Base-by-base conservation (phyloP, 64 coral and sea anemone species). In the Dendrophyllia cribrosa region DNA sequence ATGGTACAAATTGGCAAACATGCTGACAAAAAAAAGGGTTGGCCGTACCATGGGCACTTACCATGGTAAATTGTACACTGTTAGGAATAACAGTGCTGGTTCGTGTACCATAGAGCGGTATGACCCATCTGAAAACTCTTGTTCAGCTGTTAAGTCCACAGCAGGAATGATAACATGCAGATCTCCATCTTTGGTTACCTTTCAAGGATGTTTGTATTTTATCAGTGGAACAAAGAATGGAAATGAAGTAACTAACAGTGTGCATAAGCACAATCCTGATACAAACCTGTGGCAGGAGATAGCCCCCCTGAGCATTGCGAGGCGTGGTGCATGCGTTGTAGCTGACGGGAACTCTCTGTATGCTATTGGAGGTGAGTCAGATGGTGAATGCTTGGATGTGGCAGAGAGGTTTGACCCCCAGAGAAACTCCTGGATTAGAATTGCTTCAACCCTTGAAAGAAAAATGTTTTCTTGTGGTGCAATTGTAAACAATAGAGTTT, bases 241-340 rank as follows among this genome's bases (percentile, higher is more conserved):
- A 8, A 73, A 59, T 73, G 78, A 80, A 46, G 66, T 62, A 7
- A 72, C 66, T 71, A 20, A 78, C 45, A 59, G 80, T n/a, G 89
- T 91, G 26, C 89, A 91, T 47, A 82, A 80, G 12, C 83, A 79
- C 20, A 71, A 91, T 91, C n/a, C n/a, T n/a, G n/a, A n/a, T n/a
- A n/a, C n/a, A n/a, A n/a, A n/a, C n/a, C n/a, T n/a, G n/a, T n/a
- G 89, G 89, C 77, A 83, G 1, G 74, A 83, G 22, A 78, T 91
- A 15, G 53, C 89, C 43, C 89, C 89, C 26, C n/a, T 91, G 49
- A 70, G 58, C 21, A 44, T 59, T 22, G 78, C 89, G 6, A 91
- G 83, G 43, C 67, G 56, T 66, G 78, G 89, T 26, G 67, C 74
- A 3, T 91, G 89, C 83, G 89, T 78, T 63, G 89, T 91, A 59